phyloP scores from a whole-genome alignment of 2,113 vertebrate genomes.

The Tragulus kanchil region DNA sequence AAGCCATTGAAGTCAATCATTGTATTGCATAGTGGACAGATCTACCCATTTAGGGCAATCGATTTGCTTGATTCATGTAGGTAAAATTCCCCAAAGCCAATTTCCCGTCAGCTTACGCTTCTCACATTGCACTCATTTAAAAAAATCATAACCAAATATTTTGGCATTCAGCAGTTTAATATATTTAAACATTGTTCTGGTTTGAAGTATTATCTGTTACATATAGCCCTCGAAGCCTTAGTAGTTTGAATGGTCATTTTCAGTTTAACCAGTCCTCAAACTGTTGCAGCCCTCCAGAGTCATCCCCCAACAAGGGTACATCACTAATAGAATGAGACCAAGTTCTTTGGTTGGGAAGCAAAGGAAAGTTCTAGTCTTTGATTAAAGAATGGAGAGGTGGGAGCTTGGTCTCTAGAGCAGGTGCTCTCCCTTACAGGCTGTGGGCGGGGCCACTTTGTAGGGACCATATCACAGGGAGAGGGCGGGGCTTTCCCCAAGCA shows the following conservation, averaged over 20 bases:
- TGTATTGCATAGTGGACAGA: constrained; percentile 12
- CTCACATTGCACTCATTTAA: neutral
- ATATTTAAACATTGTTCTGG: constrained; percentile 1
- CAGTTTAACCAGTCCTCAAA: constrained; percentile 21
- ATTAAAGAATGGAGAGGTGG: neutral
- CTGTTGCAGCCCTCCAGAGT: neutral
- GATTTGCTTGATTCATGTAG: neutral
- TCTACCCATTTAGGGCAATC: neutral
- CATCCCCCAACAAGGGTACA: neutral
- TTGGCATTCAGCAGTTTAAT: neutral
- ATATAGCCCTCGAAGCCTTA: neutral
- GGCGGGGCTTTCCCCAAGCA: neutral
- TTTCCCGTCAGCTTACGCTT: neutral
- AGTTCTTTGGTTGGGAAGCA: neutral
- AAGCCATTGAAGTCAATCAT: neutral
- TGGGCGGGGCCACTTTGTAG: neutral
- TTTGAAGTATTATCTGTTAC: neutral
- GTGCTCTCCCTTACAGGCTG: neutral
- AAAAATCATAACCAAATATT: neutral
- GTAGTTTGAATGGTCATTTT: neutral
- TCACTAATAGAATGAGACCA: neutral
- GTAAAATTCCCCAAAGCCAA: constrained; percentile 16
- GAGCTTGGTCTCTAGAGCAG: neutral
- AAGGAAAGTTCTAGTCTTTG: neutral
- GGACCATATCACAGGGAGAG: no score